Evolutionary conservation across 1,140 invertebrate species (phyloP).

Genomic region (Oedothorax gibbosus): DNA sequence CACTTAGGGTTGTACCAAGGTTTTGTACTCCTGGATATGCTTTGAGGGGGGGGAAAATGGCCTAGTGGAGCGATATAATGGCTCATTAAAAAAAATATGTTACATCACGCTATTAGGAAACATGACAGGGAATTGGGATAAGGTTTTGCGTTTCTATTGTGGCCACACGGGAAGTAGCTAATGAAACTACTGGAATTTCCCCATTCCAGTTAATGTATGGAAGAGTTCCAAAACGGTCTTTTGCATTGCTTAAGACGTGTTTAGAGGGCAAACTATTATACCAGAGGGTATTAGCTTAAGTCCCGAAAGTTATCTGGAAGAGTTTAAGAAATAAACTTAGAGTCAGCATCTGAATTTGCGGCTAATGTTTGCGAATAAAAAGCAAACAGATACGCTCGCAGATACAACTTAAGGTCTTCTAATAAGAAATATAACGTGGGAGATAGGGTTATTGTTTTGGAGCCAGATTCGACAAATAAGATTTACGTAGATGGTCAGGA

Average conservation of each 20-base stretch:
- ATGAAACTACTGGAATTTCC: background rate
- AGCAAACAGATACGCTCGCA: background rate
- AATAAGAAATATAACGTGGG: slow-evolving; percentile 1
- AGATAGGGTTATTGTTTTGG: background rate
- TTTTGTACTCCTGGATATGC: slow-evolving; percentile 13
- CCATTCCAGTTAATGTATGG: slow-evolving; percentile 32
- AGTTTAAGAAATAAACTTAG: background rate
- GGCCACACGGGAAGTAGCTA: slow-evolving; percentile 8
- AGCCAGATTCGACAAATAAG: background rate
- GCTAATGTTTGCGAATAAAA: background rate
- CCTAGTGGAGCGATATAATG: background rate
- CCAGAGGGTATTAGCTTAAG: background rate
- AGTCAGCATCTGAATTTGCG: background rate
- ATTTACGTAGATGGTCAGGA: background rate
- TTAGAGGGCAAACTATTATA: background rate
- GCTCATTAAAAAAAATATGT: background rate
- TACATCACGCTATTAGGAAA: background rate
- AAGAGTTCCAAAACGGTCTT: background rate
- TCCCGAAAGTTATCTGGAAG: background rate
- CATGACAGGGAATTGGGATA: background rate
- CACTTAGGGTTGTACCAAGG: background rate
- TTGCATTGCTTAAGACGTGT: background rate
- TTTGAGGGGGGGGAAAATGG: background rate
- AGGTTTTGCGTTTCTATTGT: background rate
- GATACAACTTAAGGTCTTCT: background rate